Base-by-base conservation (phyloP, 2,113 vertebrate species). In the Psilopogon haemacephalus region DNA sequence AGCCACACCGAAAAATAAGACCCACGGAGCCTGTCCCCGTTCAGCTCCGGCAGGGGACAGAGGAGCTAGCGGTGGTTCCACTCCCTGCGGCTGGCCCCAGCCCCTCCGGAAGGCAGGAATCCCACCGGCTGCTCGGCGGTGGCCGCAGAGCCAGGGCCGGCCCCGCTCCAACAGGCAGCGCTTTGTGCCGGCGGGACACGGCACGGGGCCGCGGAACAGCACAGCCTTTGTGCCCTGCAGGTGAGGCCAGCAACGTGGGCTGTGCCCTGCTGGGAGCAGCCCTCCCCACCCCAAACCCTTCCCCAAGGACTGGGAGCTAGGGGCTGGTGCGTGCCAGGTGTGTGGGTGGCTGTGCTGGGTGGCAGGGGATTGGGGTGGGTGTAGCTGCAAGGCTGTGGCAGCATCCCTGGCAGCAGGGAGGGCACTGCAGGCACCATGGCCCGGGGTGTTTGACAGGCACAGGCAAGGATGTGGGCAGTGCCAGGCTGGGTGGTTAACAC, bases 1-100 rank as follows among this genome's bases (percentile, higher is more conserved):
- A 70, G 11, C 30, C 75, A 3, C 76, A 5, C 4, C 0, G 33
- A 38, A 62, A 62, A 86, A 28, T 7, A 12, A 62, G 12, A 20
- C 0, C 11, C 24, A 4, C 1, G 37, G 16, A 0, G 5, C 5
- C 14, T 1, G 28, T 52, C 8, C 24, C 27, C 4, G 1, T 8
- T 8, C 6, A 0, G 63, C 87, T 15, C 17, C 1, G 74, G 11
- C 62, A 12, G 20, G 48, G 75, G 14, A 23, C 56, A 5, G 32
- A 4, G 1, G 8, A 30, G 63, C 10, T 27, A 32, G 26, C 5
- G 0, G n/a, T 8, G 11, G 54, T 81, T 27, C 55, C 0, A 5
- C 23, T 11, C 38, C 48, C 90, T 11, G 1, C 9, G 64, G 18
- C 37, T 19, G 7, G 83, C 92, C 86, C 71, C 80, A 60, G 58